Percentiles rank a stretch among this genome's conserved stretches.
phyloP scores from a whole-genome alignment of 1,140 invertebrate genomes.

The Halesus radiatus region DNA sequence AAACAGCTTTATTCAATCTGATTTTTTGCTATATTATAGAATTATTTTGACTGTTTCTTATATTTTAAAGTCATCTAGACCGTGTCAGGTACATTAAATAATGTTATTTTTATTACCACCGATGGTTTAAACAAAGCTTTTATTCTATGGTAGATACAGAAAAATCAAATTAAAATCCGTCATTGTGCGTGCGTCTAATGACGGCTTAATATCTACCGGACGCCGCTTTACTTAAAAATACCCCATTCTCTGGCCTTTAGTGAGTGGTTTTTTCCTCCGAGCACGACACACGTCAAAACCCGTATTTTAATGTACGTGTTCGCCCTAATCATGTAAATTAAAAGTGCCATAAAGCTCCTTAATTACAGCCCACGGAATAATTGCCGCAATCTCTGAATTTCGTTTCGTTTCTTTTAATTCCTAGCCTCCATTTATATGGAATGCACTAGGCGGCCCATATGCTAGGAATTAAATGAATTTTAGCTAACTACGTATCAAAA shows the following conservation, averaged over 20 bases:
- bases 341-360: conserved; percentile 53
- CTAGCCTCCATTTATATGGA: no score
- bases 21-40: no score
- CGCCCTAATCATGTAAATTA: conserved; percentile 57
- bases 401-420: background rate
- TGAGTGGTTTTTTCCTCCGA: conserved; percentile 23
- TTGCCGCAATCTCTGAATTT: conserved; percentile 33
- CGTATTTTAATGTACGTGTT: conserved; percentile 55
- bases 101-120: background rate
- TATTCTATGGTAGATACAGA: background rate
- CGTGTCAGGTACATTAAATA: no score
- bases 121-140: background rate
- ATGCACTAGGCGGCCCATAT: no score
- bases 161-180: conserved; percentile 43
- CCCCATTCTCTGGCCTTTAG: conserved; percentile 20
- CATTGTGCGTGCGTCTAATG: conserved; percentile 54
- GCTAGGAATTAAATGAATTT: no score
- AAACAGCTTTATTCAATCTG: no score
- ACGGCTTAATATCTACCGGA: conserved; percentile 55
- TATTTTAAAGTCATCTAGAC: no score
- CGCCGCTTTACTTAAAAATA: conserved; percentile 41
- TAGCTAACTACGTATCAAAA: no score
- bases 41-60: no score
- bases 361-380: conserved; percentile 48
- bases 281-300: conserved; percentile 31